Base-by-base conservation (phyloP, 2,888 invertebrate species). In the Thera britannica region DNA sequence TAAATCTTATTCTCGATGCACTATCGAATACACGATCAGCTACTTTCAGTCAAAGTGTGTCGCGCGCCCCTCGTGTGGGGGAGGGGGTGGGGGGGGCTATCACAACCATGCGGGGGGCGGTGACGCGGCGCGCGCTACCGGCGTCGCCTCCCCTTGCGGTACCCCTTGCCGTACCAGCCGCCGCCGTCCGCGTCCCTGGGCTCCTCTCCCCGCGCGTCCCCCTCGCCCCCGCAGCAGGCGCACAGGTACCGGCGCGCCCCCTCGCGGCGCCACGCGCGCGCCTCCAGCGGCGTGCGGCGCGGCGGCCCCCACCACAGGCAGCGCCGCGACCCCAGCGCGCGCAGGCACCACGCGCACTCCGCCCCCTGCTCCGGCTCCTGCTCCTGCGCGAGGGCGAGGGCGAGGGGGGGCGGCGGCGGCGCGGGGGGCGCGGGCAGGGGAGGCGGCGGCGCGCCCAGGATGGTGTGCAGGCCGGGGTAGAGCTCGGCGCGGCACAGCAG, bases 91-190 rank as follows among this genome's bases (percentile, higher is more conserved):
- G 44, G 9, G 23, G 2, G 11, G 36, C 55, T 36, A 55, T 38
- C 59, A 59, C 59, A 49, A 58, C 58, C 58, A 6, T 12, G 34
- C 44, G 3, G 44, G 6, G 8, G 60, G 5, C 2, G 12, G 0
- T 7, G 7, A 12, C 12, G 23, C 2, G 67, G 70, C 77, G 61
- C 48, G 52, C 74, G 88, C 87, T 90, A 90, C 90, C 94, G 93
- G 74, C 92, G 92, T 51, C 90, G 86, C 58, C 95, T 94, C 57
- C 95, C 95, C 90, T 97, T 97, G 77, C 96, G 95, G 88, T 96
- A 97, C 6, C 98, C 98, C 93, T 97, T 97, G 72, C 98, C 97
- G 91, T 97, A 97, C 98, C 97, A 98, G 60, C 97, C 97, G 79
- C 83, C 86, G 74, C 80, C 84, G 80, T 82, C 88, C 49, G 58